Percentiles rank a stretch among this genome's conserved stretches.
Evolutionary conservation across 2,888 invertebrate genomes (phyloP).

Genomic region (Epinotia demarniana): DNA sequence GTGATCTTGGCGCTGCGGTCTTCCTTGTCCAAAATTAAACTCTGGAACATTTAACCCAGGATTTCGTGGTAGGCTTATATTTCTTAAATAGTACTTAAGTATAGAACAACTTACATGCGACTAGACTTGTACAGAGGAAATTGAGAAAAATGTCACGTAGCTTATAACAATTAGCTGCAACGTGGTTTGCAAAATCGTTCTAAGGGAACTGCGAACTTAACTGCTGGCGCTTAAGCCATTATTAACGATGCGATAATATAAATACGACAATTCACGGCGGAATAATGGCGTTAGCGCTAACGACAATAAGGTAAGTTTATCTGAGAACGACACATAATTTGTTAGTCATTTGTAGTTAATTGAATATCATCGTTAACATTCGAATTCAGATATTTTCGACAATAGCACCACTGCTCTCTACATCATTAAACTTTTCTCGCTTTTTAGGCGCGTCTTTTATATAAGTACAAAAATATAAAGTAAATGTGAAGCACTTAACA

Average conservation of each 20-base stretch:
- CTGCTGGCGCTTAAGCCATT: no score
- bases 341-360: neutral
- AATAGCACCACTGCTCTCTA: neutral
- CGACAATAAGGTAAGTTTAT: no score
- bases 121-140: constrained; percentile 29
- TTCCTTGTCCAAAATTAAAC: constrained; percentile 74
- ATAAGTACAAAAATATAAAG: neutral
- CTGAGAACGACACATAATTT: no score
- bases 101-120: constrained; percentile 13
- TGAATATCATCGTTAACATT: neutral
- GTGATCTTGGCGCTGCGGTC: constrained; percentile 73
- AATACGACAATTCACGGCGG: no score
- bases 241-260: no score
- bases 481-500: constrained; percentile 54
- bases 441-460: neutral
- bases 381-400: neutral
- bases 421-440: neutral
- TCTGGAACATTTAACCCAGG: constrained; percentile 73
- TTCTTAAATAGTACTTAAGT: constrained; percentile 5
- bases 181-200: neutral
- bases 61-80: constrained; percentile 46
- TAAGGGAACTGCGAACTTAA: no score
- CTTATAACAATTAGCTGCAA: constrained; percentile 30
- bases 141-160: constrained; percentile 59
- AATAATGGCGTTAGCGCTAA: no score